Evolutionary conservation across 2,888 invertebrate species (phyloP).

Genomic region (Cordilura impudica): DNA sequence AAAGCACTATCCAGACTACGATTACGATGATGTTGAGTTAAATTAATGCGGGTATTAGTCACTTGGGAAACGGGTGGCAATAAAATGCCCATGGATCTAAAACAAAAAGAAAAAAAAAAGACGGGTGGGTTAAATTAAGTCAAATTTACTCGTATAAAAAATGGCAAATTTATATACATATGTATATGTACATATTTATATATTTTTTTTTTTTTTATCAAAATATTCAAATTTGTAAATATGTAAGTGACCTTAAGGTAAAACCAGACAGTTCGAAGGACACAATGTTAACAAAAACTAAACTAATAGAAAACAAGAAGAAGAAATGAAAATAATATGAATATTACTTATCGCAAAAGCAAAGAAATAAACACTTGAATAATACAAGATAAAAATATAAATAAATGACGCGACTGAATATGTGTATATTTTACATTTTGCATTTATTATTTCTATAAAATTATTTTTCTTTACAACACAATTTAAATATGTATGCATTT

Average conservation of each 20-base stretch:
- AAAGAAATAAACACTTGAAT: neutral
- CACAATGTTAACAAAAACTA: neutral
- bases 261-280: neutral
- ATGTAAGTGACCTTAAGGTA: neutral
- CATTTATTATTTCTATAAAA: too few species aligned
- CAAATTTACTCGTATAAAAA: conserved; percentile 4
- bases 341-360: too few species aligned
- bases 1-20: conserved; percentile 93
- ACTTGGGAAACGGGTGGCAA: conserved; percentile 78
- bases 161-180: conserved; percentile 13
- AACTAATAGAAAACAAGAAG: neutral
- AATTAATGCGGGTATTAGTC: conserved; percentile 78
- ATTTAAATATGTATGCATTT: too few species aligned
- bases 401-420: neutral
- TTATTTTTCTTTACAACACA: neutral
- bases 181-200: too few species aligned
- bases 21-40: conserved; percentile 89
- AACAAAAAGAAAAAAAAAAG: conserved; percentile 58
- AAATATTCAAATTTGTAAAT: neutral
- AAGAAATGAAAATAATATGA: neutral
- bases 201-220: neutral
- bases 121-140: neutral
- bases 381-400: neutral
- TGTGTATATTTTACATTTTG: neutral
- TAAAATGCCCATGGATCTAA: conserved; percentile 78